phyloP scores from a whole-genome alignment of 1,140 invertebrate species.

The Phymastichus coffea region DNA sequence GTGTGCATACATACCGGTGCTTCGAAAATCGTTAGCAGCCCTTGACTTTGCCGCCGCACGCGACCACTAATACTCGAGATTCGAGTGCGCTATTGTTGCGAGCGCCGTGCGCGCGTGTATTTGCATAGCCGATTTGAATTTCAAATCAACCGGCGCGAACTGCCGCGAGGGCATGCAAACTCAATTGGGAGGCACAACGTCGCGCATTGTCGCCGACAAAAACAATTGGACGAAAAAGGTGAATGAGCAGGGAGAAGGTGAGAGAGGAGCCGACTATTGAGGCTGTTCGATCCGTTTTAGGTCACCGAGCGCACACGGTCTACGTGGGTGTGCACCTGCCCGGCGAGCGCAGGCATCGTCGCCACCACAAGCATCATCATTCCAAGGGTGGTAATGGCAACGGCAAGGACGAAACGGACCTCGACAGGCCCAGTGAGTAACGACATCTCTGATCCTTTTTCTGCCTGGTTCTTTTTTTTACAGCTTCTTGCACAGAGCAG shows the following conservation, averaged over 20 bases:
- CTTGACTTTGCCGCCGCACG: neutral
- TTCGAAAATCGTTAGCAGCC: slow-evolving; percentile 52
- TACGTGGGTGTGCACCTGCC: slow-evolving; percentile 87
- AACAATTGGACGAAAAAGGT: neutral
- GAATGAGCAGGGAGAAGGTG: neutral
- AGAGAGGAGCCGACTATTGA: neutral
- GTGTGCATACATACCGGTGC: slow-evolving; percentile 41
- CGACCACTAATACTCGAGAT: too few relatives aligned
- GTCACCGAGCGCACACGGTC: slow-evolving; percentile 84
- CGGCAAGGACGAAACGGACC: slow-evolving; percentile 56
- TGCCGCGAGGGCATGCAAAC: neutral
- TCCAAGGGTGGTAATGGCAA: slow-evolving; percentile 52
- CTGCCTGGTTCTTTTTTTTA: neutral
- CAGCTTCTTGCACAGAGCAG: too few relatives aligned
- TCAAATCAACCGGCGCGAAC: neutral
- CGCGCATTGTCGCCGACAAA: neutral
- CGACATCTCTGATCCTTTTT: too few relatives aligned
- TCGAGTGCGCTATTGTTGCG: too few relatives aligned
- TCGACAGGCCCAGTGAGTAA: slow-evolving; percentile 66
- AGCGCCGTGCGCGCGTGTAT: neutral
- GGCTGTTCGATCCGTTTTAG: too few relatives aligned
- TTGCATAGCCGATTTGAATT: slow-evolving; percentile 14
- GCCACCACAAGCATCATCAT: slow-evolving; percentile 77
- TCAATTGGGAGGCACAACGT: too few relatives aligned
- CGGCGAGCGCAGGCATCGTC: slow-evolving; percentile 70